These are phyloP conservation scores for Crematogaster levior DNA, from an alignment of 2,888 invertebrate genomes.

Conservation along the genomic window DNA sequence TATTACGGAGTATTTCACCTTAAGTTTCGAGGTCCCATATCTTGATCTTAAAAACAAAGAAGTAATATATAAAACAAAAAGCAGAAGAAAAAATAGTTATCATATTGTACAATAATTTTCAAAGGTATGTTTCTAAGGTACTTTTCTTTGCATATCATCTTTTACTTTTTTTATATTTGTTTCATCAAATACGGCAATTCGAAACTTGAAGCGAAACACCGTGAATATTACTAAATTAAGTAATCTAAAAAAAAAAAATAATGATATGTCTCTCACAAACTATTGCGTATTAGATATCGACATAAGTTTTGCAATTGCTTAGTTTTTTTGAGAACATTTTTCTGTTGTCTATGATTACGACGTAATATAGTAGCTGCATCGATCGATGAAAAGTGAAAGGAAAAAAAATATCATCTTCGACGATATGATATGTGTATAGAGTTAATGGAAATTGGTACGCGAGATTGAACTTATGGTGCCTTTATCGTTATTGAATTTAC, in stretches of 20 bases:
- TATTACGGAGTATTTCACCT: background rate
- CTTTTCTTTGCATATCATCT: no score
- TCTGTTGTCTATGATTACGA: background rate
- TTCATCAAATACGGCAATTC: background rate
- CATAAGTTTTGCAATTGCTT: background rate
- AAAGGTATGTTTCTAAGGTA: background rate
- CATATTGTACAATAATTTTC: background rate
- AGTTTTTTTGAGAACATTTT: background rate
- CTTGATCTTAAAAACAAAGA: background rate
- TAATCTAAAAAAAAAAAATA: background rate
- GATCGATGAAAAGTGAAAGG: background rate
- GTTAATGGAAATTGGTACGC: constrained; percentile 32
- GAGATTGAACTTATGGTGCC: constrained; percentile 19
- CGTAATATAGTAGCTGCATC: background rate
- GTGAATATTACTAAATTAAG: background rate
- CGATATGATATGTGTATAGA: background rate
- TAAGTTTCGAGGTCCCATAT: background rate
- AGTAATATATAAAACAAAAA: background rate
- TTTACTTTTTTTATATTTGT: background rate
- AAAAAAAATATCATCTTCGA: background rate
- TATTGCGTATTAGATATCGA: background rate
- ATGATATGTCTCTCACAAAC: background rate
- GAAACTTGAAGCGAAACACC: background rate
- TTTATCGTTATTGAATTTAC: constrained; percentile 49
- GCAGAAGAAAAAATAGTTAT: background rate